A percentile compares a stretch with the other conserved stretches of the same genome.
Conservation (phyloP, 2,797 vertebrate species). For the Tolypeutes matacus region DNA sequence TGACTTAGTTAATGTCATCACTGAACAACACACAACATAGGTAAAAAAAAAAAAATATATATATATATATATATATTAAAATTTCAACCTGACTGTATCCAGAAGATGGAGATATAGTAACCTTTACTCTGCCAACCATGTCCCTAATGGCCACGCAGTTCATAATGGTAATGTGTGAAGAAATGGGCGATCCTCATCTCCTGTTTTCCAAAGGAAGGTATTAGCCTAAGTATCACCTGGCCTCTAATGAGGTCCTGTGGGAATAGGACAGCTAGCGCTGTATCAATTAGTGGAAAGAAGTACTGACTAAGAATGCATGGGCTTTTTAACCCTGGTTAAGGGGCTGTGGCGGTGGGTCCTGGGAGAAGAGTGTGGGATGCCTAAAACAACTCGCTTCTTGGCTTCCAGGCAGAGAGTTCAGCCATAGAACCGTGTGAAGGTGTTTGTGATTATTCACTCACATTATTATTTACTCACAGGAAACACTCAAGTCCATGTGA, state of each 20-base stretch:
- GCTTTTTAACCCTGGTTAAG: neutral
- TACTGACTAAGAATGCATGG: no score
- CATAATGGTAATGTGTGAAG: neutral
- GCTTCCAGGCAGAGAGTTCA: neutral
- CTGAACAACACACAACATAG: neutral
- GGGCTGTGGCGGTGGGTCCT: neutral
- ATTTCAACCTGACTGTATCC: neutral
- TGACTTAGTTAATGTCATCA: neutral
- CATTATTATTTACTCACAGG: neutral
- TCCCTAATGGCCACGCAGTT: neutral
- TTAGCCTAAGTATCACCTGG: neutral
- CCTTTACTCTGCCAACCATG: neutral
- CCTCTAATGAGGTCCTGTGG: neutral
- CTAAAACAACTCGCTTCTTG: neutral
- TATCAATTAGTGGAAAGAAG: neutral
- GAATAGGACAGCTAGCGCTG: neutral
- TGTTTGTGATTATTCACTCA: neutral
- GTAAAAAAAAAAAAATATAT: neutral
- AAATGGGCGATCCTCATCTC: neutral
- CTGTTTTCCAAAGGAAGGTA: neutral
- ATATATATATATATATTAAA: neutral
- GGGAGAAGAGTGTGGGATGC: neutral
- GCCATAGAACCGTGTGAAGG: neutral
- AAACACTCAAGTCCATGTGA: rapidly evolving
- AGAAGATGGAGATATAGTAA: neutral